phyloP scores from a whole-genome alignment of 1,140 invertebrate genomes.

The Musca domestica region DNA sequence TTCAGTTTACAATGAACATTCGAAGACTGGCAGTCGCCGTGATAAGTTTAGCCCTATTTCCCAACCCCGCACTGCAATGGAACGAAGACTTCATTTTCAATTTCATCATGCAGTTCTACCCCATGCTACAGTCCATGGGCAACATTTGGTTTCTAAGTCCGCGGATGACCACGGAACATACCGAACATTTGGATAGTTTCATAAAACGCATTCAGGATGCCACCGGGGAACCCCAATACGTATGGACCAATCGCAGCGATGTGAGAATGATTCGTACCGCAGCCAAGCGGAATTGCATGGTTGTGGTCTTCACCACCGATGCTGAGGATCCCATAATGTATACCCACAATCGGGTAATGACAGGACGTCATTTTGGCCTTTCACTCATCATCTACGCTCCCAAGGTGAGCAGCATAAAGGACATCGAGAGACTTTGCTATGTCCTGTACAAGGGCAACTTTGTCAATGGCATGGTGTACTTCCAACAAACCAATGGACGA shows the following conservation, averaged over 20 bases:
- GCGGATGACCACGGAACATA: not conserved
- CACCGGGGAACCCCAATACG: constrained; percentile 27
- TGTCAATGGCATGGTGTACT: constrained; percentile 37
- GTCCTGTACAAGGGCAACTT: constrained; percentile 32
- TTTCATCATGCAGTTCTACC: not conserved
- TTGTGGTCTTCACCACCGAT: constrained; percentile 36
- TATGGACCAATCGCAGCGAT: constrained; percentile 35
- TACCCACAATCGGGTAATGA: constrained; percentile 32
- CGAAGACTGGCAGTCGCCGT: too few relatives aligned
- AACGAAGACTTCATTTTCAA: not conserved
- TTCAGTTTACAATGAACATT: too few relatives aligned
- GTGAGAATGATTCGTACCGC: constrained; percentile 34
- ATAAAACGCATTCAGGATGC: not conserved
- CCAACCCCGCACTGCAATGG: too few relatives aligned
- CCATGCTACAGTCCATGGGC: not conserved
- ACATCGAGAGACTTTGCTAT: constrained; percentile 31
- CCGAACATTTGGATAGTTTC: not conserved
- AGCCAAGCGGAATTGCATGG: constrained; percentile 32
- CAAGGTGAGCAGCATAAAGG: constrained; percentile 24
- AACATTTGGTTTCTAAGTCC: not conserved
- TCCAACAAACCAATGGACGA: constrained; percentile 28
- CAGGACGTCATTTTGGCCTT: constrained; percentile 35
- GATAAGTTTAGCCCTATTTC: too few relatives aligned
- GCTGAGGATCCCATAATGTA: constrained; percentile 36
- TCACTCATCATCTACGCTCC: constrained; percentile 32